Base-by-base conservation (phyloP, 2,113 vertebrate species). In the Hippocampus comes region DNA sequence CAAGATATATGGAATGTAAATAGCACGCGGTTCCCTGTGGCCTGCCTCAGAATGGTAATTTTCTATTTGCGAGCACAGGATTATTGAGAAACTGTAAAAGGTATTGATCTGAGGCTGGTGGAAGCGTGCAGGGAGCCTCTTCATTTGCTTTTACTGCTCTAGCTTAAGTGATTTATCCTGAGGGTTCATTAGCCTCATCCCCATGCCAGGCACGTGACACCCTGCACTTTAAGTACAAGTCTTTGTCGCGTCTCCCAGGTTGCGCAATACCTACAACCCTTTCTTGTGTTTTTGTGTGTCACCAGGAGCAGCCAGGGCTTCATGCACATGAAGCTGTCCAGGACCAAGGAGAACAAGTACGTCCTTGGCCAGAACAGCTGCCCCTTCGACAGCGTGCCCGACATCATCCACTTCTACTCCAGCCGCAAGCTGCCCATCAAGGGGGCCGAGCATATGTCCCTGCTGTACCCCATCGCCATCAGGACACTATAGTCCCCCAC, bases 371-470 rank as follows among this genome's bases (percentile, higher is more conserved):
- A 99, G 92, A 97, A 99, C 92, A 97, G 97, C 91, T 94, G 95
- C 0, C 94, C 95, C 15, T 99, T 99, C 9, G 94, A 97, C 94
- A 98, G 95, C 49, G 94, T 99, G 72, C 96, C 97, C 0, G 96
- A 98, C 87, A 96, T 99, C 82, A 97, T 99, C 88, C 93, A 99
- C 72, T 96, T 98, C 93, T 99, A 99, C 42, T 93, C 95, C 90
- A 99, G 95, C 86, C 95, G 95, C 91, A 98, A 98, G 93, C 92
- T 99, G 89, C 97, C 97, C 87, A 99, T 99, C 88, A 97, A 99
- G 90, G 96, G 97, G 23, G 97, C 97, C 0, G 97, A 99, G 86
- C 97, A 99, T 89, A 97, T 99, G 95, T 98, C 97, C 69, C 89
- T 99, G 90, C 95, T 99, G 25, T 99, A 98, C 90, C 97, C 97